Base-by-base conservation (phyloP, 2,113 vertebrate species). In the Phaethornis superciliosus region DNA sequence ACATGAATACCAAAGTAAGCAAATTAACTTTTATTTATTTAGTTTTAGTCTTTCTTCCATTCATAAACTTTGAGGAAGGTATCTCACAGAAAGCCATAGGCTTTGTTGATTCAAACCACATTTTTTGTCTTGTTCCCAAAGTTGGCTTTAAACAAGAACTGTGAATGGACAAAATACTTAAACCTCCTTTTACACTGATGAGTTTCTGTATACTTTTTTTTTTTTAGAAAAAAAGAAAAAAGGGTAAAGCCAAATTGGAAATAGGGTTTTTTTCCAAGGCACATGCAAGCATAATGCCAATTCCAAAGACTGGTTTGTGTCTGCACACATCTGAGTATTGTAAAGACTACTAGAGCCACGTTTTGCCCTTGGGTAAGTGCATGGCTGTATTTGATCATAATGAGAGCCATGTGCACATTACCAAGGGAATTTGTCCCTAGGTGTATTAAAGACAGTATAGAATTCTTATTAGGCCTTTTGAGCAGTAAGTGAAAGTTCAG, bases 1-100 rank as follows among this genome's bases (percentile, higher is more conserved):
- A 99, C 96, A 99, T 99, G 99, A 99, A 99, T 96, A 99, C 99
- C 92, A 99, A 99, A 98, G 99, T 99, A 98, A 96, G 98, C 94
- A 80, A 90, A 89, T 94, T 30, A 90, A 97, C 96, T 95, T 97
- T 93, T 97, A 94, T 92, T 95, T 68, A 93, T 91, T 93, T 93
- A 60, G 82, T 94, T 95, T 96, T 97, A 91, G 79, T 94, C 97
- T 97, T 98, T 97, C 96, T 97, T 97, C 96, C 97, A 97, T 94
- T 97, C 93, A 81, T 98, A 97, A 98, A 97, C 97, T 99, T 99
- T 98, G 98, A 99, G 98, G 98, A 99, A 98, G 98, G 98, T 98
- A 92, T 98, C 98, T 98, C 86, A 91, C 95, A 97, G 97, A 97
- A 94, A 97, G 95, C 68, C 68, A 51, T 89, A 97, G 95, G 44